Evolutionary conservation across 2,797 vertebrate genomes (phyloP), one percentile per base, ranked within the genome.

Genomic region (Arnoldichthys spilopterus): DNA sequence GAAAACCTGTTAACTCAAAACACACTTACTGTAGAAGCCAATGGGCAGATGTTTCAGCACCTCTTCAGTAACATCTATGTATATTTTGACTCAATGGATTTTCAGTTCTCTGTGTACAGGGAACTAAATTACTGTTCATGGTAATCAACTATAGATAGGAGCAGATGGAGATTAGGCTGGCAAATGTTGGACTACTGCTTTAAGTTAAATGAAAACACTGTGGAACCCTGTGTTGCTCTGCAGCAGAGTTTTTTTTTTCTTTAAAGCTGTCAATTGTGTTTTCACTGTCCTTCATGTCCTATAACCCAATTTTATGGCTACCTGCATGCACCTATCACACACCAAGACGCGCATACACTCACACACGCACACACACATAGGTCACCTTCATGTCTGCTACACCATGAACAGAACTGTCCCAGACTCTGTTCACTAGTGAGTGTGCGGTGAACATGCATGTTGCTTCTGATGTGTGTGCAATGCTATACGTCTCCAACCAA

Each of bases 371-470:
- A 37, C n/a, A 7, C 43, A 45, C 22, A 28, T 16, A 26, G 62
- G 62, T 79, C 71, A 75, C 66, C 72, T 80, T 75, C 64, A 79
- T 69, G n/a, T 62, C 64, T 12, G 16, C 68, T 47, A 54, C 58
- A 12, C 22, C 26, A 45, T 49, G 0, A 64, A 78, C 40, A 72
- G n/a, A n/a, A 16, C 58, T 40, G 28, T 22, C 37, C 64, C 22
- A 34, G 53, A 28, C 53, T 47, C 22, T 62, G 64, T 62, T 43
- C 20, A 8, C 49, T 47, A 24, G n/a, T 54, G 63, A 37, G 28
- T 18, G 20, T 26, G 8, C n/a, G 58, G 34, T 47, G n/a, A 11
- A 26, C 24, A 40, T 2, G 22, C n/a, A 26, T 66, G 11, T 40
- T 40, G 37, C 20, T 43, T 66, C 9, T 40, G n/a, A 61, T 43